Evolutionary conservation across 2,797 vertebrate genomes (phyloP).

Genomic region (Sciurus vulgaris): DNA sequence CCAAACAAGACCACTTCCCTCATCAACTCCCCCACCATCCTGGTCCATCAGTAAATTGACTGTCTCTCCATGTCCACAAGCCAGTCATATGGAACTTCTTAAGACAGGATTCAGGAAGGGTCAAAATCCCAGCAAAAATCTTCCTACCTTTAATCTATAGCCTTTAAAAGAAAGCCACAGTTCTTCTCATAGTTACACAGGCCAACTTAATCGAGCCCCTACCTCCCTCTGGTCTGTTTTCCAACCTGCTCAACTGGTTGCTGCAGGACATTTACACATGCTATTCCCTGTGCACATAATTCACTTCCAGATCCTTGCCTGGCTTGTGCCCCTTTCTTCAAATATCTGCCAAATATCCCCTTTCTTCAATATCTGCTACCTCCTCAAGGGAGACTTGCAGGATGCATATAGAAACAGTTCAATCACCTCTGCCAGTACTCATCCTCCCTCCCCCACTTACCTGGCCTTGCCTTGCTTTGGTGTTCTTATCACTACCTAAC

Average conservation of each 20-base stretch:
- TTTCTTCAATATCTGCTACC: not conserved
- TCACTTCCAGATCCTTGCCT: not conserved
- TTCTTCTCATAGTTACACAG: not conserved
- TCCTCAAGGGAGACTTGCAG: not conserved
- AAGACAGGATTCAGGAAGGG: not conserved
- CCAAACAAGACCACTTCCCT: not conserved
- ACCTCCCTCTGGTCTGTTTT: not conserved
- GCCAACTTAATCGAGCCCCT: not conserved
- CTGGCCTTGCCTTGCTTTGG: not conserved
- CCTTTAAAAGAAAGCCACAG: not conserved
- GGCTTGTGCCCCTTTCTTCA: not conserved
- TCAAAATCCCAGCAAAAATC: not conserved
- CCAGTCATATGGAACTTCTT: not conserved
- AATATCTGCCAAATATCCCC: not conserved
- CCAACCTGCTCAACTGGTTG: not conserved
- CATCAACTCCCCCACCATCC: not conserved
- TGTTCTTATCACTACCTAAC: not conserved
- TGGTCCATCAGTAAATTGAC: not conserved
- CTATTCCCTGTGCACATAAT: not conserved
- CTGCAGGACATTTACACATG: not conserved
- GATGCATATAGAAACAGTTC: not conserved
- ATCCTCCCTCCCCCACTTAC: accelerated
- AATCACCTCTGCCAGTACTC: not conserved
- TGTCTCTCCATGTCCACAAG: not conserved
- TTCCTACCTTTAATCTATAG: not conserved